Evolutionary conservation across 2,888 invertebrate genomes (phyloP).

Genomic region (Meiosimyza platycephala): DNA sequence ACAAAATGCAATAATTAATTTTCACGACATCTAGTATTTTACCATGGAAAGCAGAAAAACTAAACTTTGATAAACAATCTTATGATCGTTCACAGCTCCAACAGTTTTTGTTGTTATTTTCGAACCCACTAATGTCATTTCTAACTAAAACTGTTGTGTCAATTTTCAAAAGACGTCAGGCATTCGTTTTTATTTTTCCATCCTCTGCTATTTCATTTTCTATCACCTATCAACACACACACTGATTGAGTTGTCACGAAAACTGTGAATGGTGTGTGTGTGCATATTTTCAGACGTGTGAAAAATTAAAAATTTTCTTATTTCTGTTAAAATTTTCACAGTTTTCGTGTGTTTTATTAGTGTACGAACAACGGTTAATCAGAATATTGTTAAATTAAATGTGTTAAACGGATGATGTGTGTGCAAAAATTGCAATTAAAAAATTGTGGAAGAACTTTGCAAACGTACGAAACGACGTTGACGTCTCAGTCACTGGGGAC

Average conservation of each 20-base stretch:
- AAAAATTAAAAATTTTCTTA: constrained; percentile 25
- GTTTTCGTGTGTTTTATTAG: constrained; percentile 17
- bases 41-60: too few species aligned
- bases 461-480: constrained; percentile 5
- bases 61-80: too few species aligned
- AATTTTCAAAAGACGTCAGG: too few species aligned
- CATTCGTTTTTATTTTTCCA: too few species aligned
- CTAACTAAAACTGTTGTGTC: too few species aligned
- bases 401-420: constrained; percentile 32
- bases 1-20: too few species aligned
- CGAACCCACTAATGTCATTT: too few species aligned
- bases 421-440: constrained; percentile 28
- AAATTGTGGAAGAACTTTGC: constrained; percentile 30
- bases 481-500: constrained; percentile 13
- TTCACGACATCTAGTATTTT: too few species aligned
- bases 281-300: constrained; percentile 22
- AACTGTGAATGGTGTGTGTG: constrained; percentile 15
- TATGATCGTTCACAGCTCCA: too few species aligned
- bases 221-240: too few species aligned
- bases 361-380: constrained; percentile 7
- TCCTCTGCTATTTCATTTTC: too few species aligned
- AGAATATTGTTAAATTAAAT: constrained; percentile 24
- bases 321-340: not conserved
- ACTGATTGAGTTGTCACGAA: not conserved
- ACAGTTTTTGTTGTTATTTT: too few species aligned